phyloP scores from a whole-genome alignment of 2,888 invertebrate species.

The Tuta absoluta region DNA sequence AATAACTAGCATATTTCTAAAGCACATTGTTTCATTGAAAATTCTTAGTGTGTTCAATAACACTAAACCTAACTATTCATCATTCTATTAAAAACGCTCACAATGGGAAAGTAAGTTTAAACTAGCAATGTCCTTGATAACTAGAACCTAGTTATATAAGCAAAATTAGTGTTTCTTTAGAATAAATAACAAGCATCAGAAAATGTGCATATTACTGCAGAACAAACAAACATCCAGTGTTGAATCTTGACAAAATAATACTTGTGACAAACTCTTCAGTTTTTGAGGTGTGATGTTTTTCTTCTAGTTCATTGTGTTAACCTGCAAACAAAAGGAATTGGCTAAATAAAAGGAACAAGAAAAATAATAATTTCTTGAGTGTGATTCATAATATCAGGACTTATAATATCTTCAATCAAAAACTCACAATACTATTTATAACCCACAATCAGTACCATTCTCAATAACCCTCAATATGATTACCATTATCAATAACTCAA shows the following conservation, averaged over 20 bases:
- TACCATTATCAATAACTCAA: too few species aligned
- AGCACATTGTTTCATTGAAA: conserved; percentile 27
- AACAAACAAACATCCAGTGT: conserved; percentile 2
- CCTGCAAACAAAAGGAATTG: conserved; percentile 62
- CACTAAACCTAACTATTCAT: background rate
- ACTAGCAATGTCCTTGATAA: background rate
- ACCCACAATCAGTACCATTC: too few species aligned
- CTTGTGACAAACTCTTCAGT: conserved; percentile 30
- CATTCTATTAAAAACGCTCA: background rate
- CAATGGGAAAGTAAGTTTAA: background rate
- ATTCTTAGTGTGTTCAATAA: conserved; percentile 7
- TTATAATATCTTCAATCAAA: too few species aligned
- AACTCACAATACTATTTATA: too few species aligned
- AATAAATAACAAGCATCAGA: background rate
- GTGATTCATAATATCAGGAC: background rate
- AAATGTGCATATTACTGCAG: background rate
- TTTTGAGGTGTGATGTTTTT: background rate
- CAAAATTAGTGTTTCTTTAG: background rate
- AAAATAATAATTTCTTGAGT: background rate
- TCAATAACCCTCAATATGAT: too few species aligned
- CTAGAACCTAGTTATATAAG: background rate
- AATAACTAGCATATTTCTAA: conserved; percentile 25
- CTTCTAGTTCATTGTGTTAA: conserved; percentile 75
- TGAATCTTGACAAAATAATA: conserved; percentile 30
- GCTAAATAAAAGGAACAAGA: background rate